Evolutionary conservation across 2,888 invertebrate genomes (phyloP).

Genomic region (Hypsopygia costalis): DNA sequence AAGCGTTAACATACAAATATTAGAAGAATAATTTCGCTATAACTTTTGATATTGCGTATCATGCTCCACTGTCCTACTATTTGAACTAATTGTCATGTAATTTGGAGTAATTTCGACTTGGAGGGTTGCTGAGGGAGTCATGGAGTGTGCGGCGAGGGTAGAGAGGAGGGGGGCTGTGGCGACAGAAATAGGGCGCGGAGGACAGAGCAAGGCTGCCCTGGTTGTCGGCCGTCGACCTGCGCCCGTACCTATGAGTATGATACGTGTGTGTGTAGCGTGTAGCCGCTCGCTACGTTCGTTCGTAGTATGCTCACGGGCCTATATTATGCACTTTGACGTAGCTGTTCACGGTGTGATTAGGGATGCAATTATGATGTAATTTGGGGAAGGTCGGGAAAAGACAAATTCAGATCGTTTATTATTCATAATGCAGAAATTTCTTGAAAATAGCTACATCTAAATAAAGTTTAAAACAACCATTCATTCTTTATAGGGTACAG

Average conservation of each 20-base stretch:
- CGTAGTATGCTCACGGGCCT: constrained; percentile 20
- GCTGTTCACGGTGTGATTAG: constrained; percentile 31
- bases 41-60: neutral
- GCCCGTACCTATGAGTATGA: constrained; percentile 45
- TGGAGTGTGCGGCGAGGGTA: constrained; percentile 26
- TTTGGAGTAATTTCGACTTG: constrained; percentile 44
- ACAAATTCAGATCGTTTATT: constrained; percentile 11
- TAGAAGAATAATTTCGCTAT: too few species aligned
- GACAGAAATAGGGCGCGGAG: constrained; percentile 80
- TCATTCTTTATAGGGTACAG: too few species aligned
- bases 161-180: constrained; percentile 48
- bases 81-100: constrained; percentile 29
- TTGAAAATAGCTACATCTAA: too few species aligned
- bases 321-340: constrained; percentile 33
- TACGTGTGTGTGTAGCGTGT: constrained; percentile 35
- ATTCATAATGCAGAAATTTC: too few species aligned
- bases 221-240: constrained; percentile 73
- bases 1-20: too few species aligned
- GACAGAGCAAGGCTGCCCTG: constrained; percentile 80
- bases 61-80: constrained; percentile 14
- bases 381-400: constrained; percentile 37
- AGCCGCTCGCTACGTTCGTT: constrained; percentile 34
- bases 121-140: constrained; percentile 44
- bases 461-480: too few species aligned
- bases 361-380: too few species aligned